Evolutionary conservation across 2,797 vertebrate genomes (phyloP).

Genomic region (Pseudomugil gertrudae): DNA sequence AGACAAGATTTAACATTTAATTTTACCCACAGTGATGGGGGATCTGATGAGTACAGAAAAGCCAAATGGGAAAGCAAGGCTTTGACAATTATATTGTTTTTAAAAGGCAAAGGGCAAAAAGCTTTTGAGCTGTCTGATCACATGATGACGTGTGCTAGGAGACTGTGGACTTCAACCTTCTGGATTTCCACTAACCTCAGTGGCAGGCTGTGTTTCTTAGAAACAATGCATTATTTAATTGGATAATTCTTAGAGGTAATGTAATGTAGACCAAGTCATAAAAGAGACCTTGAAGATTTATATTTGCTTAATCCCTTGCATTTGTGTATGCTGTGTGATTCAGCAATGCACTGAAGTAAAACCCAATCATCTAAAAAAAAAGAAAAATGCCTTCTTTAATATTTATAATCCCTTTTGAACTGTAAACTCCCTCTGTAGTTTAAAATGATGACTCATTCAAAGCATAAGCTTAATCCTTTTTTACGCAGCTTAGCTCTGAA

Average conservation of each 20-base stretch:
- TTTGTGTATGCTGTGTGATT: slow-evolving; percentile 71
- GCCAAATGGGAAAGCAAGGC: slow-evolving; percentile 9
- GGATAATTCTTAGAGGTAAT: slow-evolving; percentile 75
- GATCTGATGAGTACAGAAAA: slow-evolving; percentile 3
- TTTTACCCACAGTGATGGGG: not conserved
- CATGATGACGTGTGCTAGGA: slow-evolving; percentile 19
- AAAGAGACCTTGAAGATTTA: slow-evolving; percentile 73
- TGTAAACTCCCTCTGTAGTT: slow-evolving; percentile 84
- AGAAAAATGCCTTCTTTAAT: slow-evolving; percentile 76
- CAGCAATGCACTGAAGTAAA: slow-evolving; percentile 72
- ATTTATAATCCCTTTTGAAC: slow-evolving; percentile 84
- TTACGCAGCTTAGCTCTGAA: slow-evolving; percentile 76
- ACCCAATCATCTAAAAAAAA: slow-evolving; percentile 73
- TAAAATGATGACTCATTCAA: slow-evolving; percentile 84
- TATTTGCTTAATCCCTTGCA: slow-evolving; percentile 77
- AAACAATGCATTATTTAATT: slow-evolving; percentile 78
- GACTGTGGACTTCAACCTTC: slow-evolving; percentile 46
- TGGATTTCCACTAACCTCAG: slow-evolving; percentile 33
- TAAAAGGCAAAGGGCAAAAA: slow-evolving; percentile 32
- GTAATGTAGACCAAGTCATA: slow-evolving; percentile 68
- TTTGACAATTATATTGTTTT: slow-evolving; percentile 11
- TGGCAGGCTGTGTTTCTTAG: slow-evolving; percentile 59
- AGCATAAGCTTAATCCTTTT: slow-evolving; percentile 82
- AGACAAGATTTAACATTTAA: not conserved
- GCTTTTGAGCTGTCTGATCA: slow-evolving; percentile 38